These are phyloP conservation scores for Arion vulgaris DNA, from an alignment of 1,140 invertebrate genomes.

Conservation along the genomic window DNA sequence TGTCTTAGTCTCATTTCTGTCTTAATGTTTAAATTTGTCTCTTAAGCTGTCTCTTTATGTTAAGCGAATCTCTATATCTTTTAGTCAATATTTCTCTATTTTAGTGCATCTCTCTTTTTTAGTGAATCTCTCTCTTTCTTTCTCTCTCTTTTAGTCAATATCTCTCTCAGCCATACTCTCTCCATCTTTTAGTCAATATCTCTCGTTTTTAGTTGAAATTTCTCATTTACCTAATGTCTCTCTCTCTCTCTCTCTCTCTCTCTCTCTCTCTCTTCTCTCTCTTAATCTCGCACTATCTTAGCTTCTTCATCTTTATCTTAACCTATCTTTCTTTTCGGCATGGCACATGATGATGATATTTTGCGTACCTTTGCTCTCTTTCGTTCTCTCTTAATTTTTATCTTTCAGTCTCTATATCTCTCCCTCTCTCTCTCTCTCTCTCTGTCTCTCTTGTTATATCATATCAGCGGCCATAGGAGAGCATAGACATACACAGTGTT, in stretches of 20 bases:
- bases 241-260: background rate
- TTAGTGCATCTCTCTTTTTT: background rate
- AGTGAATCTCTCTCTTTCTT: background rate
- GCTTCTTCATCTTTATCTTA: background rate
- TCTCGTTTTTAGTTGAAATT: too few species aligned
- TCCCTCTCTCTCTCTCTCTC: background rate
- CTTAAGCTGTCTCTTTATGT: too few species aligned
- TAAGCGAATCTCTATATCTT: too few species aligned
- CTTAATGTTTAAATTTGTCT: too few species aligned
- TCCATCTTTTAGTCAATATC: background rate
- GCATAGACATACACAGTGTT: too few species aligned
- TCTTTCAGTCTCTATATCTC: background rate
- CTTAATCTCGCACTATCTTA: background rate
- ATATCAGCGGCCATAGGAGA: too few species aligned
- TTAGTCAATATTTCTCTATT: too few species aligned
- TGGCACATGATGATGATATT: too few species aligned
- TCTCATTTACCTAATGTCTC: background rate
- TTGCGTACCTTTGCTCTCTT: background rate
- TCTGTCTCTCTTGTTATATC: background rate
- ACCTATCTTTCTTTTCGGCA: too few species aligned
- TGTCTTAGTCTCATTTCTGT: too few species aligned
- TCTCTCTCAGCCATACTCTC: constrained; percentile 15
- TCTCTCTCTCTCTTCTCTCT: background rate
- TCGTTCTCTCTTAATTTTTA: background rate
- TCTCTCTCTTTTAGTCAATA: background rate